Percentiles rank a stretch among this genome's conserved stretches.
phyloP scores from a whole-genome alignment of 2,888 invertebrate species.

The Creontiades dilutus region DNA sequence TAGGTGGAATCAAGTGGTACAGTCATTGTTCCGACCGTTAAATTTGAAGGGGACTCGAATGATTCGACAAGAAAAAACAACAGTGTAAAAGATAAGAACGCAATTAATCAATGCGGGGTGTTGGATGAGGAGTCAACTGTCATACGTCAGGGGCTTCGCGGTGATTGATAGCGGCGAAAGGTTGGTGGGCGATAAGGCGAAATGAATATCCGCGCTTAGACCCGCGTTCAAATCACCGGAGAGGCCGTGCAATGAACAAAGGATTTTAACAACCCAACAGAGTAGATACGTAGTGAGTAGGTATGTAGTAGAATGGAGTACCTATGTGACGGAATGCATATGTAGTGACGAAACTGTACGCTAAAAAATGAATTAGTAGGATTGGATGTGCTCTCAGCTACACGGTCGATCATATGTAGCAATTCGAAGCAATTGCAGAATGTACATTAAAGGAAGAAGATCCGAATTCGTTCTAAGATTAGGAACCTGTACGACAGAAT shows the following conservation, averaged over 20 bases:
- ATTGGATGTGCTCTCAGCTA: too few relatives aligned
- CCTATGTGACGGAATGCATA: too few relatives aligned
- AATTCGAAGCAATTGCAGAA: too few relatives aligned
- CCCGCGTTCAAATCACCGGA: constrained; percentile 31
- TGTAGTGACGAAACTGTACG: too few relatives aligned
- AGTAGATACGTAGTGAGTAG: too few relatives aligned
- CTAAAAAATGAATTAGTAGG: too few relatives aligned
- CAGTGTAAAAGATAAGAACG: constrained; percentile 12
- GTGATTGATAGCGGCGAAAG: not conserved
- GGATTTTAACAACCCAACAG: too few relatives aligned
- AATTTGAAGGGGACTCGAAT: not conserved
- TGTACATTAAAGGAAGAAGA: too few relatives aligned
- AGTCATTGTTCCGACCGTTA: constrained; percentile 6
- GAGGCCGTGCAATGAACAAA: not conserved
- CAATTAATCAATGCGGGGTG: constrained; percentile 22
- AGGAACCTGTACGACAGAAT: too few relatives aligned
- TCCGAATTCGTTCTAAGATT: too few relatives aligned
- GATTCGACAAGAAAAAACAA: constrained; percentile 40
- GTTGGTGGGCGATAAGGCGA: constrained; percentile 32
- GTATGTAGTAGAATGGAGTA: too few relatives aligned
- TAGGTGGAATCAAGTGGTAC: constrained; percentile 12
- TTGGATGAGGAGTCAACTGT: constrained; percentile 22
- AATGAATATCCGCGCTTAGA: not conserved
- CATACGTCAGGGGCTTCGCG: not conserved
- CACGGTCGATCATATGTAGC: too few relatives aligned